These are phyloP conservation scores for Scylla paramamosain DNA, from an alignment of 1,140 invertebrate species.

Conservation along the genomic window DNA sequence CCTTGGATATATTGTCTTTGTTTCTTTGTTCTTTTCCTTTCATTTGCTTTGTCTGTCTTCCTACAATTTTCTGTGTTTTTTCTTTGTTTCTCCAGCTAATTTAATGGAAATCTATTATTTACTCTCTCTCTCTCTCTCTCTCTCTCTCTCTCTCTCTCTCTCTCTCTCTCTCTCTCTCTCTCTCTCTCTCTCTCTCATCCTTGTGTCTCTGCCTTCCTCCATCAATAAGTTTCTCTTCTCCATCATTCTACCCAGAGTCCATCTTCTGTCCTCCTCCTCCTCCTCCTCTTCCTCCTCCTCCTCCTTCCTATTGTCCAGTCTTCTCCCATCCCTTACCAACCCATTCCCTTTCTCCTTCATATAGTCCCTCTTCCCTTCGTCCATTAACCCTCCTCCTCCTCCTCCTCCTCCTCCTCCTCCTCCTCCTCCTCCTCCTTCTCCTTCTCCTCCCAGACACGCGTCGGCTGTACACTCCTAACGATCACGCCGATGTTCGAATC, in stretches of 20 bases:
- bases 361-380: no score
- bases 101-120: no score
- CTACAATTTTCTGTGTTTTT: neutral
- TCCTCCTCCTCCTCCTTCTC: neutral
- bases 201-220: neutral
- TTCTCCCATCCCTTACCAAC: no score
- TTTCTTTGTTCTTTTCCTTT: neutral
- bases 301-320: neutral
- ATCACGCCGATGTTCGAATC: no score
- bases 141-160: conserved; percentile 45
- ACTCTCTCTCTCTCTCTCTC: neutral
- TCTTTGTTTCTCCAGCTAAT: neutral
- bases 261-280: neutral
- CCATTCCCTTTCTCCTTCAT: no score
- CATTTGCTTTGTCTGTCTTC: neutral
- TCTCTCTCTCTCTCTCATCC: conserved; percentile 15
- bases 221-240: neutral
- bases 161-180: conserved; percentile 31
- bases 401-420: neutral
- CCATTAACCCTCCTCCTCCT: neutral
- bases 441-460: no score
- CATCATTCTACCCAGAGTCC: no score
- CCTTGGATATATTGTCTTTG: neutral
- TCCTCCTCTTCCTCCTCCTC: neutral
- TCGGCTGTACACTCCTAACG: no score